Conservation (phyloP, 2,113 vertebrate genomes). For the Scomber japonicus region DNA sequence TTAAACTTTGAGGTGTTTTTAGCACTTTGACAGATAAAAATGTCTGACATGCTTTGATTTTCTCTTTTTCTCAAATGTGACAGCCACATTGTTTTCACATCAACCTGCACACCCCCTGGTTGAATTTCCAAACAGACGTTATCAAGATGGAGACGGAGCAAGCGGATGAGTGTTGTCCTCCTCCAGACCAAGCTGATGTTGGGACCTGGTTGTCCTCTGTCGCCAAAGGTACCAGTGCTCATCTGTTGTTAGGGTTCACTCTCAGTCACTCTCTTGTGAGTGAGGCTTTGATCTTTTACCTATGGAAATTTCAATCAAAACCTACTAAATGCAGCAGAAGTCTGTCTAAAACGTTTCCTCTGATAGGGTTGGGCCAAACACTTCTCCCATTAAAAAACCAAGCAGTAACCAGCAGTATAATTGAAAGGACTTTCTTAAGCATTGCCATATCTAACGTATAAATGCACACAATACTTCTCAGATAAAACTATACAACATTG, state of each 20-base stretch:
- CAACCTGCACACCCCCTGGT: background rate
- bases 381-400: too few species aligned
- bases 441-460: too few species aligned
- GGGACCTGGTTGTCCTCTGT: conserved; percentile 53
- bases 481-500: too few species aligned
- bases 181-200: conserved; percentile 42
- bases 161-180: conserved; percentile 44
- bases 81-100: conserved; percentile 6
- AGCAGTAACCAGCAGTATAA: too few species aligned
- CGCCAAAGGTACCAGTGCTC: conserved; percentile 63
- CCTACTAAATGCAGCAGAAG: too few species aligned
- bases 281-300: too few species aligned
- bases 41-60: background rate
- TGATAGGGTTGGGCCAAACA: too few species aligned
- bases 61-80: conserved; percentile 5
- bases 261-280: too few species aligned
- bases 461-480: too few species aligned
- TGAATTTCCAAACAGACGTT: conserved; percentile 33
- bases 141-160: conserved; percentile 58
- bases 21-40: background rate
- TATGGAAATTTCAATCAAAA: too few species aligned
- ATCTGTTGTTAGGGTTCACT: background rate
- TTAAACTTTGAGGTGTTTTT: background rate
- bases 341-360: too few species aligned
- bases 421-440: too few species aligned